Conservation (phyloP, 2,113 vertebrate species). For the Oophaga pumilio region DNA sequence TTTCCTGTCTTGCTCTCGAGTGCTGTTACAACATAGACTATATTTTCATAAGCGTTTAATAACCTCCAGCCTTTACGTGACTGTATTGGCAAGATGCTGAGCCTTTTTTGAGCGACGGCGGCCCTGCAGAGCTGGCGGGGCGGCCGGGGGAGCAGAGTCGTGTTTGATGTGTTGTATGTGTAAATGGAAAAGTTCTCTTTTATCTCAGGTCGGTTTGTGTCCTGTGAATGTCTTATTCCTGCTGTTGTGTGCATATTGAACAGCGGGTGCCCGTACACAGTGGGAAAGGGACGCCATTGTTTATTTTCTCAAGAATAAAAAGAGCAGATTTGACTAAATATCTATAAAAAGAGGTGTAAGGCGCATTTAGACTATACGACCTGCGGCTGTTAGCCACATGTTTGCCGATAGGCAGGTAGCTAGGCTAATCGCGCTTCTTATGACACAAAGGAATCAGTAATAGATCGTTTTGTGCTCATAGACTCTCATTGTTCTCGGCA, state of each 20-base stretch:
- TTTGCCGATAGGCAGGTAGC: too few species aligned
- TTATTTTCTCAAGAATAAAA: conserved; percentile 13
- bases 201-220: not conserved
- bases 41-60: conserved; percentile 67
- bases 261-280: not conserved
- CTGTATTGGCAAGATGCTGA: conserved; percentile 48
- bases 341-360: too few species aligned
- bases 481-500: too few species aligned
- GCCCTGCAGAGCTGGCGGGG: conserved; percentile 48
- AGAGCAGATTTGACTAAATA: not conserved
- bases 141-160: conserved; percentile 57
- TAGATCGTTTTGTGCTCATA: too few species aligned
- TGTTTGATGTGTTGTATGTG: conserved; percentile 41
- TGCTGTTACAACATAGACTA: conserved; percentile 58
- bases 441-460: too few species aligned
- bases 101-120: conserved; percentile 61
- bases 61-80: conserved; percentile 52
- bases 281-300: not conserved
- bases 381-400: too few species aligned
- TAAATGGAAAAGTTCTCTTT: conserved; percentile 23
- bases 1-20: conserved; percentile 67
- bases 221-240: not conserved
- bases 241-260: conserved; percentile 4
- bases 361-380: too few species aligned
- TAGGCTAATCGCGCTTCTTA: too few species aligned